phyloP scores from a whole-genome alignment of 2,888 invertebrate species.

The Dexiosoma caninum region DNA sequence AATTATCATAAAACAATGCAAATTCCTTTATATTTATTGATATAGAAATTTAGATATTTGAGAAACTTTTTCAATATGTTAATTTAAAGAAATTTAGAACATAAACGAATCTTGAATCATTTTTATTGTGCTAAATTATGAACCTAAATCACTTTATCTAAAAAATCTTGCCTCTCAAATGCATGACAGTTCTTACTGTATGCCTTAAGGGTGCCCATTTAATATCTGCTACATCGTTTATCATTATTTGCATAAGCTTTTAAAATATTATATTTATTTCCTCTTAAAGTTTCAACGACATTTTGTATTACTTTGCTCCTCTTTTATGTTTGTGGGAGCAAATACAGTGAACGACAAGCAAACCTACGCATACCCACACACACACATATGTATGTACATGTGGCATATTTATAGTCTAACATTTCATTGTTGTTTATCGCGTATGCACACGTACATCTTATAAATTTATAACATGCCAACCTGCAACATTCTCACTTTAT shows the following conservation, averaged over 20 bases:
- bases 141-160: background rate
- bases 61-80: too few relatives aligned
- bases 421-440: conserved; percentile 26
- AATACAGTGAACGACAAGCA: background rate
- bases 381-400: too few relatives aligned
- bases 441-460: conserved; percentile 19
- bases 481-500: conserved; percentile 3
- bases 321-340: background rate
- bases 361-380: background rate
- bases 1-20: too few relatives aligned
- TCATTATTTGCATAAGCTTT: conserved; percentile 34
- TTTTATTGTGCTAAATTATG: too few relatives aligned
- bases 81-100: too few relatives aligned
- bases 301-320: background rate
- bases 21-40: too few relatives aligned
- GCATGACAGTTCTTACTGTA: too few relatives aligned
- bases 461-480: background rate
- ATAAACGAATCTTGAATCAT: too few relatives aligned
- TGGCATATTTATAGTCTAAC: background rate
- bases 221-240: background rate
- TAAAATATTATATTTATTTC: conserved; percentile 1
- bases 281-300: conserved; percentile 9
- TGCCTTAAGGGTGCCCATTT: background rate
- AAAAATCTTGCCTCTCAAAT: too few relatives aligned
- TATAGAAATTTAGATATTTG: too few relatives aligned